Conservation (phyloP, 1,140 invertebrate genomes). For the Panagrolaimus sp. region DNA sequence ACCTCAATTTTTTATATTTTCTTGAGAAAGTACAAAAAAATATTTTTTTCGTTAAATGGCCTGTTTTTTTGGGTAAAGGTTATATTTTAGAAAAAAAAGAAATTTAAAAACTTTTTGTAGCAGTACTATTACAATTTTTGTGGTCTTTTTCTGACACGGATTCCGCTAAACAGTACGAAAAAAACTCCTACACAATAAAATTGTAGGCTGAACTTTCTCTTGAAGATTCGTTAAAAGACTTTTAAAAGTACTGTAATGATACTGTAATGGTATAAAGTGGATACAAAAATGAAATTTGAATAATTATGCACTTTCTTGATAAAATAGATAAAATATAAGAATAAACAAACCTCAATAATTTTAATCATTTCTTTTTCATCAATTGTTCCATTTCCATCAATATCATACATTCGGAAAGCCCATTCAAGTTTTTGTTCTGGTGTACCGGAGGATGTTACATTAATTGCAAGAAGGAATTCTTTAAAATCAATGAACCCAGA, state of each 20-base stretch:
- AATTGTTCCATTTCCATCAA: conserved; percentile 97
- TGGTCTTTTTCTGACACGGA: too few relatives aligned
- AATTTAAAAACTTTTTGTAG: too few relatives aligned
- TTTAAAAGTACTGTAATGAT: not conserved
- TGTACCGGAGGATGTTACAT: conserved; percentile 92
- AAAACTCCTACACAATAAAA: too few relatives aligned
- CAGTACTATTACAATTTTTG: too few relatives aligned
- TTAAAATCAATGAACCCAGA: conserved; percentile 90
- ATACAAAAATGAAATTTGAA: not conserved
- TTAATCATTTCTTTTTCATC: conserved; percentile 78
- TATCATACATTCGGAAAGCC: conserved; percentile 90
- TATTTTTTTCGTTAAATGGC: too few relatives aligned
- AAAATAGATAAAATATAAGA: not conserved
- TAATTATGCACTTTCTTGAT: not conserved
- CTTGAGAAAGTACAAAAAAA: too few relatives aligned
- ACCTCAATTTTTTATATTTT: too few relatives aligned
- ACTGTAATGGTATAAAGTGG: not conserved
- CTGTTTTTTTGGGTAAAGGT: too few relatives aligned
- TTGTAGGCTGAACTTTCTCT: too few relatives aligned
- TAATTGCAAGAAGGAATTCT: conserved; percentile 94
- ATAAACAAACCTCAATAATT: conserved; percentile 65
- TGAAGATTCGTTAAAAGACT: too few relatives aligned
- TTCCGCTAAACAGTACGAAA: too few relatives aligned
- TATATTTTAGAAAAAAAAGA: too few relatives aligned
- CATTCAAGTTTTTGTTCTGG: conserved; percentile 97